Evolutionary conservation across 2,797 vertebrate species (phyloP).

Genomic region (Prionace glauca): DNA sequence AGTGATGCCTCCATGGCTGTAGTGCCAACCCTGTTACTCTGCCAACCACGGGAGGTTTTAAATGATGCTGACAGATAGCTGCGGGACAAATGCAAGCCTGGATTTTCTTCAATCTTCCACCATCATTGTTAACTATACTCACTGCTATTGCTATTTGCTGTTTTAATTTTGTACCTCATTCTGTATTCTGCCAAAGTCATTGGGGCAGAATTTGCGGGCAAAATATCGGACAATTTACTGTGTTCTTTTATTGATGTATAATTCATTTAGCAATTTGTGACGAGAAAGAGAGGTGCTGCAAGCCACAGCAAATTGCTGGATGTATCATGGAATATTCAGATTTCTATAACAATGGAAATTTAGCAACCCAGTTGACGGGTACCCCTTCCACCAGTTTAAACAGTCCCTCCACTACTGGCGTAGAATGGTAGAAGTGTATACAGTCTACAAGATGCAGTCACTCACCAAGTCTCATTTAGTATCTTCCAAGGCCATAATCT

Average conservation of each 20-base stretch:
- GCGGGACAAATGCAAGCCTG: background rate
- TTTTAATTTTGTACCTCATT: background rate
- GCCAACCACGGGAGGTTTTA: constrained; percentile 7
- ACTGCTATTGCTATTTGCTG: background rate
- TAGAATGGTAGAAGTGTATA: background rate
- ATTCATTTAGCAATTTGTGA: background rate
- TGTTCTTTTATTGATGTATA: background rate
- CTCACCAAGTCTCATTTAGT: background rate
- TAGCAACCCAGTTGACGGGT: background rate
- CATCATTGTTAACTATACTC: background rate
- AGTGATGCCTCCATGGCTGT: background rate
- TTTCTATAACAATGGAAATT: background rate
- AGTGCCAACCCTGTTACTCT: background rate
- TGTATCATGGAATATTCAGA: background rate
- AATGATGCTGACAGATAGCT: background rate
- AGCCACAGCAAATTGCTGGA: background rate
- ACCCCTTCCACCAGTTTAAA: background rate
- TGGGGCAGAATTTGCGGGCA: background rate
- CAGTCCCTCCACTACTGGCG: background rate
- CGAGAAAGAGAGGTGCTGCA: background rate
- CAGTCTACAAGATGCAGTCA: background rate
- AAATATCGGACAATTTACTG: background rate
- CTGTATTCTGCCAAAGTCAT: background rate
- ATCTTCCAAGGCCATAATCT: background rate
- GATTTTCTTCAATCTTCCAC: background rate